phyloP scores from a whole-genome alignment of 1,140 invertebrate species.

The Patella vulgata region DNA sequence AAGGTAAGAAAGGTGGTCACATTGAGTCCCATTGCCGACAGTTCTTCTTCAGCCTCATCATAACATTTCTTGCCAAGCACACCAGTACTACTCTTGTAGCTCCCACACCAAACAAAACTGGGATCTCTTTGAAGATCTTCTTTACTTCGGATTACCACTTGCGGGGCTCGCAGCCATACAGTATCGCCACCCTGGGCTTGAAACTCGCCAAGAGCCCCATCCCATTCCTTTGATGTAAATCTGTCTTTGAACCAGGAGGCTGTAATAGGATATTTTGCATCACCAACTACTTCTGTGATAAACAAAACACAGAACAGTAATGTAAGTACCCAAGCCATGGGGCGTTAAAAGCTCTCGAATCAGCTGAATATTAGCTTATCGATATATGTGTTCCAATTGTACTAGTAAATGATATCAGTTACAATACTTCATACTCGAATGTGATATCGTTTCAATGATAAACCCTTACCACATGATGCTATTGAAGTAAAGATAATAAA shows the following conservation, averaged over 20 bases:
- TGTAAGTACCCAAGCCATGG: no score
- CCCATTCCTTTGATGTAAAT: constrained; percentile 40
- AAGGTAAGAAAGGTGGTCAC: constrained; percentile 37
- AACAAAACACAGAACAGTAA: no score
- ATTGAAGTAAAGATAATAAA: no score
- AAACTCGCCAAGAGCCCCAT: constrained; percentile 31
- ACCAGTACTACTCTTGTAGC: constrained; percentile 24
- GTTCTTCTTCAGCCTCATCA: constrained; percentile 34
- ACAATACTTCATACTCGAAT: no score
- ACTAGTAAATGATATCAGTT: no score
- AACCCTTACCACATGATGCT: no score
- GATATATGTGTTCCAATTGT: no score
- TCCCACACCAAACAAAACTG: constrained; percentile 34
- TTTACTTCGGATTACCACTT: constrained; percentile 24
- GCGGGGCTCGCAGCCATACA: constrained; percentile 34
- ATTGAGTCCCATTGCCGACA: constrained; percentile 28
- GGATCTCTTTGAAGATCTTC: constrained; percentile 31
- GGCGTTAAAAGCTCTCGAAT: no score
- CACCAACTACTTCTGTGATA: no score
- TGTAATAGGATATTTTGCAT: constrained; percentile 43
- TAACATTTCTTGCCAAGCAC: constrained; percentile 30
- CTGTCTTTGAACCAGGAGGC: constrained; percentile 43
- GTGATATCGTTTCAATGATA: no score
- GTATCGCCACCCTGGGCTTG: constrained; percentile 40
- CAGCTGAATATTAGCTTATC: no score